Evolutionary conservation across 2,113 vertebrate species (phyloP), one percentile per base, ranked within the genome.

Genomic region (Stigmatopora argus): DNA sequence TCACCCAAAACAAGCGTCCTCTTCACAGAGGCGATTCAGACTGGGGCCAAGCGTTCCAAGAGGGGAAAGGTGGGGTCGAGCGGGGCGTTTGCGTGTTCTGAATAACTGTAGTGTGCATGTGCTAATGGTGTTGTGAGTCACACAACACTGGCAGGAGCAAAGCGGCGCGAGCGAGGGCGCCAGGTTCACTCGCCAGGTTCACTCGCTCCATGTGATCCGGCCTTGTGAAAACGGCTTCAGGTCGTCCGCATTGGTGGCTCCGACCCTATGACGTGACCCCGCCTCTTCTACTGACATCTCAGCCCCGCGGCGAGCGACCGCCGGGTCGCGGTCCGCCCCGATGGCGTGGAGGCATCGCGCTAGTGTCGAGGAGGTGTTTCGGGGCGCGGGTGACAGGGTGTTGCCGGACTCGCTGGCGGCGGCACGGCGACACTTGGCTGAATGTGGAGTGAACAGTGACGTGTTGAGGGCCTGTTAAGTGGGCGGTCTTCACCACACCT

Each of bases 71-170:
- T 74, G 71, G 63, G 77, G 69, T 78, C 70, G 48, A 1, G 41
- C 66, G 74, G 53, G 64, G 57, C 3, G 12, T 72, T 65, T 63
- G 41, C 70, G 70, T 14, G 23, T 7, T 47, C n/a, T 78, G 68
- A 82, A 77, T 75, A 73, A 74, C 38, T 63, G 62, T 65, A 67
- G 52, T 63, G 71, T 66, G 31, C 74, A 62, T 66, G 62, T 76
- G 70, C 64, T 81, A 74, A 76, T 83, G 64, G 77, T 67, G 79
- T 26, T 76, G 62, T 80, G 82, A 87, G 68, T 82, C 83, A 85
- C 62, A 21, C 66, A 78, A 72, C 66, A 62, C 45, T 77, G 70
- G 83, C 60, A 81, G 81, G 83, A 73, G 6, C 35, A 73, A 62
- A 64, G 69, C 38, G 75, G 52, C 7, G 52, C 11, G n/a, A n/a